Evolutionary conservation across 2,888 invertebrate genomes (phyloP), one percentile per base, ranked within the genome.

Genomic region (Drosophila mercatorum): DNA sequence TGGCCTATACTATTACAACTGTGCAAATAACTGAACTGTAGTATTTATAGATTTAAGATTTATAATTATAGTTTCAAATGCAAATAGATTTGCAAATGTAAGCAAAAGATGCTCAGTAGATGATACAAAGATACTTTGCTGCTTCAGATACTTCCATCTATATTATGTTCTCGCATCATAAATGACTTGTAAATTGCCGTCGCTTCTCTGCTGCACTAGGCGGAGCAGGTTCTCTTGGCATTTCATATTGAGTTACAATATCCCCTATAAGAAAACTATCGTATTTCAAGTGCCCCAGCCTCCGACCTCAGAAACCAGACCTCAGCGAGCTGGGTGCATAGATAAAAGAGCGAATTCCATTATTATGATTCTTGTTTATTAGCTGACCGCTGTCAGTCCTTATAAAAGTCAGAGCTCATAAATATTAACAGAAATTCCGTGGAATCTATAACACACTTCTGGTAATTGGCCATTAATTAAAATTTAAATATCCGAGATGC

Each of bases 361-460:
- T 68, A 61, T 68, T 43, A 53, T 52, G 22, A 71, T 17, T 38
- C 22, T 40, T 75, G 81, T 81, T 80, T 79, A 84, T 80, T 75
- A 51, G 75, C 57, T 56, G 62, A 47, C n/a, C 49, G 49, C 68
- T 77, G 83, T 84, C 88, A 81, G 76, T 87, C 89, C 79, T 87
- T 59, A 81, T 89, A 81, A 81, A 68, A 65, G 63, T 40, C 22
- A 22, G 46, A 43, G 43, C 65, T 31, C 60, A 52, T 67, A 67
- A 66, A 79, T 68, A 69, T 53, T 46, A 41, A 10, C 41, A 41
- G 55, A 76, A 69, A 63, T 67, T 88, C 64, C 64, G 63, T 31
- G 49, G 63, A 81, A 46, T 41, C 38, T 44, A 12, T 36, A 46
- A 61, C 22, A 40, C 34, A 53, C 47, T 26, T 14, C 49, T 26